A percentile compares a stretch with the other conserved stretches of the same genome.
phyloP scores from a whole-genome alignment of 2,113 vertebrate genomes.

The Siniperca chuatsi region DNA sequence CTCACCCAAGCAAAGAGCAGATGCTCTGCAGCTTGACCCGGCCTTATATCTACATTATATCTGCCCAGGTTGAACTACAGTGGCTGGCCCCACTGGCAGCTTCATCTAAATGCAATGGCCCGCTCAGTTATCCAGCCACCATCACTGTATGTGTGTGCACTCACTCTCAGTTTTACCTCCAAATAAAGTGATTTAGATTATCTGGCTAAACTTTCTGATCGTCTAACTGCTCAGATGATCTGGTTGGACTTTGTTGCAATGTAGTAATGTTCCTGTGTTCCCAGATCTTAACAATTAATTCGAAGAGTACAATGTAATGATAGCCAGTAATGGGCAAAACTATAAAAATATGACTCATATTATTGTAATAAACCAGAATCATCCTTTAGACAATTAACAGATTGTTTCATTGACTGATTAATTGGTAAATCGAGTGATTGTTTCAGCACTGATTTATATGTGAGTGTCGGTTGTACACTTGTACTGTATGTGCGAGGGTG shows the following conservation, averaged over 20 bases:
- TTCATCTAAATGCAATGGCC: neutral
- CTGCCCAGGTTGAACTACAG: neutral
- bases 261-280: no score
- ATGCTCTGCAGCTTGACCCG: neutral
- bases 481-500: conserved; percentile 13
- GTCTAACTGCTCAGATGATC: neutral
- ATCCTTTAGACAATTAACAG: neutral
- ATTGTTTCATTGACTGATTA: neutral
- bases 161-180: neutral
- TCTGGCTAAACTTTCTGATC: neutral
- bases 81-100: neutral
- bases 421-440: neutral
- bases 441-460: conserved; percentile 1
- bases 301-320: neutral
- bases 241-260: neutral
- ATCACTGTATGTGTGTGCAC: neutral
- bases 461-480: conserved; percentile 2
- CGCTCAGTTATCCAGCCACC: neutral
- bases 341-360: neutral
- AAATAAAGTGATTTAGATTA: conserved; percentile 8
- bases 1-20: neutral
- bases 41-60: neutral
- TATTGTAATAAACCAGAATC: neutral
- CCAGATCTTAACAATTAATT: no score
- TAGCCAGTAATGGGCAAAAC: neutral